Percentiles rank a stretch among this genome's conserved stretches.
Evolutionary conservation across 2,113 vertebrate species (phyloP).

Genomic region (Loxodonta africana): DNA sequence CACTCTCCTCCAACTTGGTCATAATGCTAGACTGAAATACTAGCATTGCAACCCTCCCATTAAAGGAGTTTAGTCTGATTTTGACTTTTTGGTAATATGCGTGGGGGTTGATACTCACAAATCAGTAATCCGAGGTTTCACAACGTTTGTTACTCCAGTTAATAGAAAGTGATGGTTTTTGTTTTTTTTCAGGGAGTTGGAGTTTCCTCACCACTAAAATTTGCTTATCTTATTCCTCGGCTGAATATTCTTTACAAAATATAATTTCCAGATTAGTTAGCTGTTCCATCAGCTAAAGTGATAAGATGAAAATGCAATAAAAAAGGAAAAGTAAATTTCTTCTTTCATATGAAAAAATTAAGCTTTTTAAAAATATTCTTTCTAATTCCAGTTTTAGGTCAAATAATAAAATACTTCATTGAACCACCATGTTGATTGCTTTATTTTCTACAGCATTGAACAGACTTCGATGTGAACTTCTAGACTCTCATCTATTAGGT

Average conservation of each 20-base stretch:
- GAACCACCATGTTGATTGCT: background rate
- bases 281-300: background rate
- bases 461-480: background rate
- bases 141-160: background rate
- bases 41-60: no score
- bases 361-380: background rate
- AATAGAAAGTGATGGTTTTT: background rate
- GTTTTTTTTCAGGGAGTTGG: background rate
- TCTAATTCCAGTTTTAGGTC: background rate
- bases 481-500: background rate
- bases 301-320: background rate
- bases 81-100: no score
- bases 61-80: no score
- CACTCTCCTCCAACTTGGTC: no score
- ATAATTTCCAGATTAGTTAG: background rate
- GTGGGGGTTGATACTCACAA: background rate
- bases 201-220: background rate
- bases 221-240: background rate
- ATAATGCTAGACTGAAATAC: no score
- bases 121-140: background rate
- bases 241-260: background rate
- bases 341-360: background rate
- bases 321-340: background rate
- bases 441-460: background rate
- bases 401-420: background rate